phyloP scores from a whole-genome alignment of 1,140 invertebrate genomes.

The Hylyphantes graminicola region DNA sequence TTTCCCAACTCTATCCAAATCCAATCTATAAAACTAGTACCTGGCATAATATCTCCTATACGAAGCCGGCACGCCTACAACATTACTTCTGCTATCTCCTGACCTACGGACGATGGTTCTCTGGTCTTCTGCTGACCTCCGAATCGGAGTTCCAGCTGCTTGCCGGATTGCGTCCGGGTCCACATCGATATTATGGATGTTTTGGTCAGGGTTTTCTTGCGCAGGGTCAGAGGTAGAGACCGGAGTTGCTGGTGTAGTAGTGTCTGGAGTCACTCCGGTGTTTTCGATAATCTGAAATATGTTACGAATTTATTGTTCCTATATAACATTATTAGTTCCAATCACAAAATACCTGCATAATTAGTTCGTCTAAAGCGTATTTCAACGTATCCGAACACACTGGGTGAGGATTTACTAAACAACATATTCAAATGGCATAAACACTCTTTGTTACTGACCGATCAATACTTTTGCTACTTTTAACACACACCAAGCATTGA shows the following conservation, averaged over 20 bases:
- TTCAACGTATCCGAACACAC: too few relatives aligned
- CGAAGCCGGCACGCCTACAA: neutral
- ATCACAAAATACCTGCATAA: too few relatives aligned
- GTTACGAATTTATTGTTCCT: too few relatives aligned
- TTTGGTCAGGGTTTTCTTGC: neutral
- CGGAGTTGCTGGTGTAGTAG: neutral
- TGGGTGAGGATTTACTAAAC: too few relatives aligned
- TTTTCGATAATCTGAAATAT: constrained; percentile 3
- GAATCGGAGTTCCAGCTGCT: neutral
- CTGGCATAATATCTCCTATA: neutral
- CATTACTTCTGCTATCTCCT: neutral
- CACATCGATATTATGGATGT: constrained; percentile 51
- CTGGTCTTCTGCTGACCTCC: neutral
- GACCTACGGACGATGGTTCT: neutral
- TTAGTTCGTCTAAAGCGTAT: too few relatives aligned
- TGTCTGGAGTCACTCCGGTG: neutral
- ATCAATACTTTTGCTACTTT: too few relatives aligned
- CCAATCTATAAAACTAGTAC: too few relatives aligned
- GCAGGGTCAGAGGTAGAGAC: neutral
- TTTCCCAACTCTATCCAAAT: too few relatives aligned
- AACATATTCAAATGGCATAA: too few relatives aligned
- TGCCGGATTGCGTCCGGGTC: constrained; percentile 37
- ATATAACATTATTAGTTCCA: too few relatives aligned
- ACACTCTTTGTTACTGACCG: too few relatives aligned
- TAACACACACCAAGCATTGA: too few relatives aligned